Base-by-base conservation (phyloP, 2,113 vertebrate species). In the Hystrix cristata region DNA sequence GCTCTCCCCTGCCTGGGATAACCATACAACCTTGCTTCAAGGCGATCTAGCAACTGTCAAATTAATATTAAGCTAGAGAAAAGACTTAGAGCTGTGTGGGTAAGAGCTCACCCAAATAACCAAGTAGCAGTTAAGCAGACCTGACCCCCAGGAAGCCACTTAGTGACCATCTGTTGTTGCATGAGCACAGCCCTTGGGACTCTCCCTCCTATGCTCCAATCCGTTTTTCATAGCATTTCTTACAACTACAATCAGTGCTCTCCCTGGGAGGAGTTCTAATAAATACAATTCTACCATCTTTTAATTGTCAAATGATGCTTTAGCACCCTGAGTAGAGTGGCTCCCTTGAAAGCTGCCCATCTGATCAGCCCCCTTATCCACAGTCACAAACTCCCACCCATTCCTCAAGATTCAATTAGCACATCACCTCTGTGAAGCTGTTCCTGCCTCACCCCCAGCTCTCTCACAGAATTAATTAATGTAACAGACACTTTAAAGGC, bases 311-410 rank as follows among this genome's bases (percentile, higher is more conserved):
- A 96, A 65, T 90, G 85, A 90, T 96, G 90, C 72, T 84, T 96
- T 87, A 90, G 34, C 76, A 94, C 69, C 69, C 95, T 55, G 14
- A 59, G 46, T 51, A 89, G 34, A 69, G 8, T 51, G 96, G 95
- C 94, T 84, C 87, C 96, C 96, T 96, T n/a, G 53, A 90, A 98
- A 87, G 96, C n/a, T 87, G 76, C 57, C 96, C 96, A 95, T 97
- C 96, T 97, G 96, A 95, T 95, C 95, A 84, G 46, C 25, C 53
- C 34, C 25, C 11, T 97, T 93, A 83, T 81, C 80, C 76, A 15
- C 74, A 65, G 76, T 95, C 91, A 91, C 95, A 96, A 92, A 95
- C 95, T 53, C n/a, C 84, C 48, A 87, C 7, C 57, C 84, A 87
- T 85, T 55, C 81, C 89, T 96, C 95, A 96, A 94, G 87, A 82